Evolutionary conservation across 2,888 invertebrate genomes (phyloP).

Genomic region (Pristionchus entomophagus): DNA sequence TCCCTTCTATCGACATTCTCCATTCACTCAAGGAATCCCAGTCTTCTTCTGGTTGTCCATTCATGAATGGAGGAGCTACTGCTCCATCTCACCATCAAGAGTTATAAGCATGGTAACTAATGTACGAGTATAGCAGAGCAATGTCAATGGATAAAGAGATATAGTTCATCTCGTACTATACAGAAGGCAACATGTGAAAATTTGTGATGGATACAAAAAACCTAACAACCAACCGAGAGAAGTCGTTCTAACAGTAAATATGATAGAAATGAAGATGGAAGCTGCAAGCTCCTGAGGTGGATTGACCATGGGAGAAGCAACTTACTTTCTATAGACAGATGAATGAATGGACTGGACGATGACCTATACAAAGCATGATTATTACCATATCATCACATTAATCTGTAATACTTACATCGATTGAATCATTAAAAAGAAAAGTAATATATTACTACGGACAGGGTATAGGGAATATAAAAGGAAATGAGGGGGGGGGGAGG

Average conservation of each 20-base stretch:
- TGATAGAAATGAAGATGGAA: neutral
- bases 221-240: constrained; percentile 34
- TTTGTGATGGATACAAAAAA: constrained; percentile 14
- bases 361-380: constrained; percentile 18
- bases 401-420: constrained; percentile 39
- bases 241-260: neutral
- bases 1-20: constrained; percentile 46
- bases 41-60: constrained; percentile 60
- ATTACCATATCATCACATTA: constrained; percentile 14
- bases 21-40: constrained; percentile 34
- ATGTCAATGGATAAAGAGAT: neutral
- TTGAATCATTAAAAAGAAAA: neutral
- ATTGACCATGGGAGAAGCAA: neutral
- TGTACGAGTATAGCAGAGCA: neutral
- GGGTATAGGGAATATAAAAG: neutral
- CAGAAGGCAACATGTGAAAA: constrained; percentile 16
- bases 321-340: neutral
- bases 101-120: neutral
- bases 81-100: constrained; percentile 25
- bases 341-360: neutral
- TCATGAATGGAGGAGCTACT: constrained; percentile 58
- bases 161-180: constrained; percentile 6
- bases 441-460: neutral
- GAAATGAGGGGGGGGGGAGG: neutral
- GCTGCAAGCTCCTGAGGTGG: neutral